Evolutionary conservation across 2,797 vertebrate genomes (phyloP), one percentile per base, ranked within the genome.

Genomic region (Manis crassicaudata): DNA sequence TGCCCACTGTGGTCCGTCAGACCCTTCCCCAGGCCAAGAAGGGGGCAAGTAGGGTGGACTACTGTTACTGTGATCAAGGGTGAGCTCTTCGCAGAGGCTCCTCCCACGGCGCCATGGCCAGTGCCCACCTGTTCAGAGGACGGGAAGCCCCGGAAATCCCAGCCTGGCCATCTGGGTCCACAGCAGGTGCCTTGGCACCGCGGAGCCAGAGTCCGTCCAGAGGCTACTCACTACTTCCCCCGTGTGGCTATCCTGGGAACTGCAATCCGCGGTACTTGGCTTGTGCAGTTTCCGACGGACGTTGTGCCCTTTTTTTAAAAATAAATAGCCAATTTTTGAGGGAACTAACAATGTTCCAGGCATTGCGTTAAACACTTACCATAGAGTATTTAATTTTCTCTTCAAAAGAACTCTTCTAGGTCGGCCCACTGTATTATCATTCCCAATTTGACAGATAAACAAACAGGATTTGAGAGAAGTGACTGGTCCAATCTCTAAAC

Each of bases 101-200:
- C 58, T 92, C 70, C 79, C 35, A 18, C 2, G 67, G 83, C 67
- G 25, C 83, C 96, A 86, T 20, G 94, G 90, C 86, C 62, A 72
- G 88, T 2, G 68, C 68, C 96, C 96, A 97, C 97, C 94, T 97
- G 97, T 91, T 98, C 91, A 54, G 70, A 86, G 70, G 82, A 91
- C 17, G 72, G 97, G 88, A 97, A 96, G 94, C 18, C 97, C 90
- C 25, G 70, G 96, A 95, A 97, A 97, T 75, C 97, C 96, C 97
- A 94, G 54, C 52, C 65, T 1, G 40, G 67, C 97, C 96, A 97
- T 96, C 97, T 97, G 96, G 88, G 75, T 85, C 81, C 96, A 35
- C 97, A 87, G 95, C 96, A 92, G 97, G 92, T 95, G 96, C 29
- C 62, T 92, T 68, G 76, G 29, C 79, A n/a, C 29, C 1, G 23